Base-by-base conservation (phyloP, 1,140 invertebrate species). In the Coenobita brevimanus region DNA sequence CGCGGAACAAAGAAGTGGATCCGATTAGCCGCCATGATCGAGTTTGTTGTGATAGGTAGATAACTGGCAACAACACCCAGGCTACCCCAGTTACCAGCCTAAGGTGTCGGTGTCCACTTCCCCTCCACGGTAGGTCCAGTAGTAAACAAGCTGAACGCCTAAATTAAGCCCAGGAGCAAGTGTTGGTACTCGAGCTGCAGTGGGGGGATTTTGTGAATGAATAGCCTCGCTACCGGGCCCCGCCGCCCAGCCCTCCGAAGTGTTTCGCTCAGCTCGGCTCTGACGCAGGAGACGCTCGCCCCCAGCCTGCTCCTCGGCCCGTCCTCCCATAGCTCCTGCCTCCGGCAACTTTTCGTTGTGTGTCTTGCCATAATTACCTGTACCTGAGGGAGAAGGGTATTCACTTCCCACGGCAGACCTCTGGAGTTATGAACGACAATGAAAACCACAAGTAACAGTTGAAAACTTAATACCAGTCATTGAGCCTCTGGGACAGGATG, bases 181-280 rank as follows among this genome's bases (percentile, higher is more conserved):
- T 82, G 79, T 82, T 82, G 82, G 82, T 84, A 75, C 46, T 75
- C 69, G 21, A 46, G 82, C 80, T 82, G 80, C 80, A 82, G 80
- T 82, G 27, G 76, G 36, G 36, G 75, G 84, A 86, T 86, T 86
- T 86, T 86, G 84, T 86, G 84, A 86, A 86, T 86, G 84, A 86
- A 80, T 79, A 86, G 84, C 75, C 84, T 78, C 75, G 76, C 75
- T 80, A 86, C 75, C 84, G 84, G 75, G 75, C 60, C 75, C 54
- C 69, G 21, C 41, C 75, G 6, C 30, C 38, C 75, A 13, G 3
- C 41, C 75, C 27, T 84, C 80, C 82, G 54, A 15, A 50, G 41
- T 17, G 41, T 36, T 73, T 71, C 81, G 64, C 54, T 71, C 64
- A 54, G 46, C 81, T 27, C 36, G 17, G 36, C 13, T 33, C 30